These are phyloP conservation scores for Laticauda colubrina DNA, from an alignment of 2,113 vertebrate species.

Conservation along the genomic window DNA sequence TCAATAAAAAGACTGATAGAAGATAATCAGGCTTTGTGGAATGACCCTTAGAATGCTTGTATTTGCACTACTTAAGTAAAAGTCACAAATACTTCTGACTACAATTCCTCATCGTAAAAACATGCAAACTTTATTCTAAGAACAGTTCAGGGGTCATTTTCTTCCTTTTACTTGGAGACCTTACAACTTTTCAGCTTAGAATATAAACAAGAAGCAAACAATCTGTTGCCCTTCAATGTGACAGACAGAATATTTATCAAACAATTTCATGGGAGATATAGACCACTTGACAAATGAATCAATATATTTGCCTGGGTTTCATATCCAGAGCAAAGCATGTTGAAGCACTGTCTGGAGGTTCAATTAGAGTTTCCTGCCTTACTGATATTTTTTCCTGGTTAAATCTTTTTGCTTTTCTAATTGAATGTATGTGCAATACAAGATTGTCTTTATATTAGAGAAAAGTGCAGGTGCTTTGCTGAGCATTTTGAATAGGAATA, in stretches of 20 bases:
- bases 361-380: slow-evolving; percentile 51
- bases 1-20: neutral
- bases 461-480: slow-evolving; percentile 47
- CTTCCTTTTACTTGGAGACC: neutral
- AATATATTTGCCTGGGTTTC: slow-evolving; percentile 40
- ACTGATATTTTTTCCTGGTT: neutral
- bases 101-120: neutral
- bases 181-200: rapidly evolving
- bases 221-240: slow-evolving; percentile 46
- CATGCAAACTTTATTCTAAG: neutral
- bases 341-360: slow-evolving; percentile 28
- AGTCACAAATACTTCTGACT: neutral
- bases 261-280: slow-evolving; percentile 52
- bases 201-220: slow-evolving; percentile 7
- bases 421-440: slow-evolving; percentile 36
- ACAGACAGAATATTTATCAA: neutral
- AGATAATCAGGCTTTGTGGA: neutral
- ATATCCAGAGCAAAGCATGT: neutral
- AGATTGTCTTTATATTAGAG: slow-evolving; percentile 13
- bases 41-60: neutral
- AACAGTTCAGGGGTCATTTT: rapidly evolving
- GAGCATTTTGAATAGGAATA: slow-evolving; percentile 39
- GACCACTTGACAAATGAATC: slow-evolving; percentile 52
- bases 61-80: neutral
- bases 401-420: slow-evolving; percentile 27